phyloP scores from a whole-genome alignment of 2,797 vertebrate species.

The Ptychadena robeensis region DNA sequence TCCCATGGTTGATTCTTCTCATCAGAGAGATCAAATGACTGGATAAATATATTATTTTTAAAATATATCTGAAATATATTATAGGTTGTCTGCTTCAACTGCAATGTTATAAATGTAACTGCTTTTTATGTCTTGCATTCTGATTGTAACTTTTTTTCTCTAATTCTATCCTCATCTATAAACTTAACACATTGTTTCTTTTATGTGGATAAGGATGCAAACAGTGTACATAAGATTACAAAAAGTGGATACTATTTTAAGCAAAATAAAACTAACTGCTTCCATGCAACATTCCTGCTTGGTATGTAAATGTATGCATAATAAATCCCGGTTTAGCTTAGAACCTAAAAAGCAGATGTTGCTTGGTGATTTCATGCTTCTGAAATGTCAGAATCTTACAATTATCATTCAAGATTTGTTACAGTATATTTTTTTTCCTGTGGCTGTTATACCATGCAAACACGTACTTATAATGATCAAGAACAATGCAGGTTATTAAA shows the following conservation, averaged over 20 bases:
- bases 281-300: slow-evolving; percentile 26
- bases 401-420: slow-evolving; percentile 45
- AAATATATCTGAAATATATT: no score
- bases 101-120: not conserved
- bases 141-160: not conserved
- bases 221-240: not conserved
- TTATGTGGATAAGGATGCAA: not conserved
- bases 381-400: slow-evolving; percentile 23
- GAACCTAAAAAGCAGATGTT: slow-evolving; percentile 53
- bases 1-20: no score
- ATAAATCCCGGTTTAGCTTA: slow-evolving; percentile 45
- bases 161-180: not conserved
- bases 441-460: slow-evolving; percentile 16
- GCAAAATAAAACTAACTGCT: slow-evolving; percentile 12
- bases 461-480: slow-evolving; percentile 25
- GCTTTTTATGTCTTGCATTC: not conserved
- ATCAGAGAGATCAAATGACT: no score
- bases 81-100: no score
- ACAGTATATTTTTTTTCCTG: slow-evolving; percentile 5
- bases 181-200: not conserved
- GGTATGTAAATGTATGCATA: slow-evolving; percentile 52
- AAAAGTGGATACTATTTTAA: slow-evolving; percentile 9
- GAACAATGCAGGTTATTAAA: slow-evolving; percentile 31
- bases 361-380: slow-evolving; percentile 43
- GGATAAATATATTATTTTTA: no score